These are phyloP conservation scores for Oxycera nigricornis DNA, from an alignment of 2,888 invertebrate species.

Conservation along the genomic window DNA sequence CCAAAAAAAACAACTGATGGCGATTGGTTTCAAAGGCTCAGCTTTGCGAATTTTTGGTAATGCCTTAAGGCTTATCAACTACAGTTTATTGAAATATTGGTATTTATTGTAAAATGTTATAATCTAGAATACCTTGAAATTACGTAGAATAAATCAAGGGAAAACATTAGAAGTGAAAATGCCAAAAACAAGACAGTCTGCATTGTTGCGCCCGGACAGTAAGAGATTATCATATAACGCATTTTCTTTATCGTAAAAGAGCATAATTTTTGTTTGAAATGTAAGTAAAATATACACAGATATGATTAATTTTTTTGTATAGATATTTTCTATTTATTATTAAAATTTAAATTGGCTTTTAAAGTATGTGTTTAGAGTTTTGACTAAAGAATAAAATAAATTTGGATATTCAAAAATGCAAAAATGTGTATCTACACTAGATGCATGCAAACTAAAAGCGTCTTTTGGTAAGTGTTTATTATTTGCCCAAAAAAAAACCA, in stretches of 20 bases:
- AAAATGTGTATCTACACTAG: too few relatives aligned
- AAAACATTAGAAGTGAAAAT: slow-evolving; percentile 64
- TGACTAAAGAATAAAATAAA: too few relatives aligned
- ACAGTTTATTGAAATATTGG: background rate
- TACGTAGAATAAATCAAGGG: slow-evolving; percentile 64
- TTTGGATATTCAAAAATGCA: too few relatives aligned
- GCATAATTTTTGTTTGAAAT: slow-evolving; percentile 44
- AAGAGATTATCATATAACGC: slow-evolving; percentile 49
- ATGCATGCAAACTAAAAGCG: too few relatives aligned
- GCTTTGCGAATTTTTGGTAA: too few relatives aligned
- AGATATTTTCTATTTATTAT: slow-evolving; percentile 33
- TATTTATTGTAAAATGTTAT: slow-evolving; percentile 40
- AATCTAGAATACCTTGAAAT: slow-evolving; percentile 62
- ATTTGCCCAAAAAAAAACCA: too few relatives aligned
- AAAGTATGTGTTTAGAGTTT: too few relatives aligned
- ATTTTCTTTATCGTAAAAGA: slow-evolving; percentile 22
- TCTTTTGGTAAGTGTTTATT: too few relatives aligned
- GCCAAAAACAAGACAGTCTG: slow-evolving; percentile 64
- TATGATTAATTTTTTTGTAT: background rate
- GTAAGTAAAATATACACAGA: background rate
- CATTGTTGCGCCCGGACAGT: slow-evolving; percentile 49
- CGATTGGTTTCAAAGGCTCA: too few relatives aligned
- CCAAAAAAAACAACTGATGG: too few relatives aligned
- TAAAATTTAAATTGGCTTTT: background rate
- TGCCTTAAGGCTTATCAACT: background rate